These are phyloP conservation scores for Aproaerema taeniolella DNA, from an alignment of 2,888 invertebrate species.

Conservation along the genomic window DNA sequence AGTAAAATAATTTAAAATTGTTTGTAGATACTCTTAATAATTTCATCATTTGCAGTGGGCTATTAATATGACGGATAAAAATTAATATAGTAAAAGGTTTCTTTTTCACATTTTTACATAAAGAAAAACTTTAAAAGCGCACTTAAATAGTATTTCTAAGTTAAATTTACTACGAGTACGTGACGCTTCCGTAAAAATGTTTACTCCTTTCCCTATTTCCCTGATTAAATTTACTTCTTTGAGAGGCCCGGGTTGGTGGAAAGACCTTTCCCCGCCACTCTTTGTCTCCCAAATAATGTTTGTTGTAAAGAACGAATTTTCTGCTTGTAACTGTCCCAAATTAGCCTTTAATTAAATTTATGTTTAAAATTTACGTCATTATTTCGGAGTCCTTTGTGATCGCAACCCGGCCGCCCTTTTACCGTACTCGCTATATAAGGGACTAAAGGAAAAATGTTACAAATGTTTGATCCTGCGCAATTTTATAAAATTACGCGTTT, in stretches of 20 bases:
- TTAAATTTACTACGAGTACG: too few relatives aligned
- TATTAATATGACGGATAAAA: too few relatives aligned
- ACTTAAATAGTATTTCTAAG: too few relatives aligned
- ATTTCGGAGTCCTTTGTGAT: conserved; percentile 55
- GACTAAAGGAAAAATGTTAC: conserved; percentile 31
- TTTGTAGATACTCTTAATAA: too few relatives aligned
- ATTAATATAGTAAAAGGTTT: too few relatives aligned
- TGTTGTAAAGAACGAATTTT: conserved; percentile 43
- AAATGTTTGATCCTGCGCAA: conserved; percentile 11
- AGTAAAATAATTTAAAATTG: too few relatives aligned
- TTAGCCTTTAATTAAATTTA: conserved; percentile 68
- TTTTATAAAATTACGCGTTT: conserved; percentile 13
- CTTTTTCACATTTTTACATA: too few relatives aligned
- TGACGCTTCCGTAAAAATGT: too few relatives aligned
- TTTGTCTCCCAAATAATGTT: conserved; percentile 31
- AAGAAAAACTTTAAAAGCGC: too few relatives aligned
- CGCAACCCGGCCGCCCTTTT: conserved; percentile 46
- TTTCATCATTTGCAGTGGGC: too few relatives aligned
- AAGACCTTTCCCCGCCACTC: conserved; percentile 14
- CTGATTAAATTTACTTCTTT: conserved; percentile 5
- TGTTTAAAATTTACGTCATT: conserved; percentile 58
- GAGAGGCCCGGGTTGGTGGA: neutral
- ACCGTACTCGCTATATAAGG: conserved; percentile 38
- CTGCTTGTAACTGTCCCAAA: conserved; percentile 53
- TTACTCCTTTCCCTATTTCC: conserved; percentile 1